Percentiles rank a stretch among this genome's conserved stretches.
Evolutionary conservation across 2,113 vertebrate species (phyloP).

Genomic region (Sphaerodactylus townsendi): DNA sequence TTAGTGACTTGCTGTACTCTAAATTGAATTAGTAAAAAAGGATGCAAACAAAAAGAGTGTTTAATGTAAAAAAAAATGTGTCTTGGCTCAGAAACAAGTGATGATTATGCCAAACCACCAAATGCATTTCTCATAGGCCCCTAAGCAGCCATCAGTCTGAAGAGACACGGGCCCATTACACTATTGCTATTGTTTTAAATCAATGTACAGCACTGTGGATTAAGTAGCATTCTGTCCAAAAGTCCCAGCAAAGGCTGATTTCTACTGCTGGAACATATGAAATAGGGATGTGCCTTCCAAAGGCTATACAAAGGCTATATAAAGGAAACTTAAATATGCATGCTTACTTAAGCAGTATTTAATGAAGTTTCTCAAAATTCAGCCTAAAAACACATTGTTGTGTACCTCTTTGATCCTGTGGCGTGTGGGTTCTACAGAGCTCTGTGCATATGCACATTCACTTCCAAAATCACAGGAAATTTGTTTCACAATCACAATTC

Average conservation of each 20-base stretch:
- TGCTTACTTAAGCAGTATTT: background rate
- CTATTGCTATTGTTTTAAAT: conserved; percentile 1
- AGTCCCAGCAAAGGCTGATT: background rate
- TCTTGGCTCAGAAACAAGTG: background rate
- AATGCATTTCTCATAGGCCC: conserved; percentile 10
- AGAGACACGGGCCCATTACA: background rate
- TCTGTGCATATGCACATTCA: background rate
- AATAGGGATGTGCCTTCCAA: background rate
- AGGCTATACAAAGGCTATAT: background rate
- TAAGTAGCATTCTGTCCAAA: background rate
- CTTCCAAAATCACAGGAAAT: background rate
- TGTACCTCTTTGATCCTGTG: background rate
- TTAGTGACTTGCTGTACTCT: background rate
- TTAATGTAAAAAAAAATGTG: background rate
- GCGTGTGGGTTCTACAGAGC: background rate
- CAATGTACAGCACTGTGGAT: background rate
- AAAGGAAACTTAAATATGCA: background rate
- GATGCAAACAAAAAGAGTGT: background rate
- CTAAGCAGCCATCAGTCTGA: conserved; percentile 8
- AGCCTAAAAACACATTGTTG: background rate
- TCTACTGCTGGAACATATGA: background rate
- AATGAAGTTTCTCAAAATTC: background rate
- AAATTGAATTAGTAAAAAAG: background rate
- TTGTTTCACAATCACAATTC: background rate
- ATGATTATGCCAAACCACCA: conserved; percentile 11